phyloP scores from a whole-genome alignment of 2,797 vertebrate genomes.

The Pseudotriccus pelzelni region DNA sequence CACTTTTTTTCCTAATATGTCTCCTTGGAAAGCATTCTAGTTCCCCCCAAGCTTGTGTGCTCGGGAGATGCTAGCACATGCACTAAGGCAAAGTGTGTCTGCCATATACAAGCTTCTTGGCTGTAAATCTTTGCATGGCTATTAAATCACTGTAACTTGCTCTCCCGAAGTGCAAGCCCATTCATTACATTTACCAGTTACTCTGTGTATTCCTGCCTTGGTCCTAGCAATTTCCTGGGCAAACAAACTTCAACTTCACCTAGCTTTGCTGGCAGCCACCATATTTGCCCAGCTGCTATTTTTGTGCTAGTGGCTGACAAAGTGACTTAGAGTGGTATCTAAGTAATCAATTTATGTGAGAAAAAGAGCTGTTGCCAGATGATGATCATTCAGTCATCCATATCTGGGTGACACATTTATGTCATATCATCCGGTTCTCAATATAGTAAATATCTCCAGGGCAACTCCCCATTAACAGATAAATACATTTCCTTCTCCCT shows the following conservation, averaged over 20 bases:
- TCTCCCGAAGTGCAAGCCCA: not conserved
- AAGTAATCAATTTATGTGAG: slow-evolving; percentile 19
- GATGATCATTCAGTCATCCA: not conserved
- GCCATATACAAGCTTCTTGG: not conserved
- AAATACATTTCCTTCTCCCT: not conserved
- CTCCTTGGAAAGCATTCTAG: not conserved
- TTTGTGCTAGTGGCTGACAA: slow-evolving; percentile 6
- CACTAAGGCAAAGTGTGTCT: not conserved
- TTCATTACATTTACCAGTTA: not conserved
- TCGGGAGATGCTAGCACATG: not conserved
- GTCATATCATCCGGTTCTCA: not conserved
- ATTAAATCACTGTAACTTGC: not conserved
- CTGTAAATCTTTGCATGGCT: not conserved
- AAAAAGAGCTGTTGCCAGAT: slow-evolving; percentile 29
- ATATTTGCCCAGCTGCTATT: not conserved
- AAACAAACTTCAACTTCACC: not conserved
- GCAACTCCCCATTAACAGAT: not conserved
- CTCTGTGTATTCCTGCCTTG: not conserved
- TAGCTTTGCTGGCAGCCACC: not conserved
- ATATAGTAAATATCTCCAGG: not conserved
- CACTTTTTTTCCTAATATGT: not conserved
- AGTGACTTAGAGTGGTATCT: not conserved
- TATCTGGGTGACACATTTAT: not conserved
- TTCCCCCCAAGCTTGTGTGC: not conserved
- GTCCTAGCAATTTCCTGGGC: not conserved